Evolutionary conservation across 1,140 invertebrate species (phyloP).

Genomic region (Apolygus lucorum): DNA sequence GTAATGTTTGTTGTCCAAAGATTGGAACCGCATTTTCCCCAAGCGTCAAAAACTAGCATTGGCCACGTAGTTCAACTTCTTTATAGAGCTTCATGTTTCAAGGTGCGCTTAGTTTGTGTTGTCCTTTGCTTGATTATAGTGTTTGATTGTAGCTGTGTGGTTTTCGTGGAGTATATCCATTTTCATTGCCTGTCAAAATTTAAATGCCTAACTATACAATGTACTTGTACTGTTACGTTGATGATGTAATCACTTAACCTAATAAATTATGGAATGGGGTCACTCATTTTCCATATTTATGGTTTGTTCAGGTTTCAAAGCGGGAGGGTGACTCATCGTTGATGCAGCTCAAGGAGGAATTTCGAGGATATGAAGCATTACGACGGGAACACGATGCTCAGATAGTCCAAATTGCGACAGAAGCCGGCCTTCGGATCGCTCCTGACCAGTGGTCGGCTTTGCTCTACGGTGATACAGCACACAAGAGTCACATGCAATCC

Average conservation of each 20-base stretch:
- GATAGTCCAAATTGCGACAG: conserved; percentile 94
- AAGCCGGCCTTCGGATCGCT: conserved; percentile 91
- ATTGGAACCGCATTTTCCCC: conserved; percentile 88
- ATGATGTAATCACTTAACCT: neutral
- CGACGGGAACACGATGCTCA: conserved; percentile 96
- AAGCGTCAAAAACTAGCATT: conserved; percentile 96
- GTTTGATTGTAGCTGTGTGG: neutral
- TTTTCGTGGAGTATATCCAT: no score
- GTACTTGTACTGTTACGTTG: no score
- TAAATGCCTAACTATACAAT: neutral
- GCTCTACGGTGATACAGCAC: conserved; percentile 86
- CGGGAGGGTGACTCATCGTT: conserved; percentile 93
- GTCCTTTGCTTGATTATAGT: no score
- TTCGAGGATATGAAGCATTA: conserved; percentile 85
- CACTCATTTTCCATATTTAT: neutral
- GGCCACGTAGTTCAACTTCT: conserved; percentile 97
- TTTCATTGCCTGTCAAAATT: no score
- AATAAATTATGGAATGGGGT: neutral
- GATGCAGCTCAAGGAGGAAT: conserved; percentile 98
- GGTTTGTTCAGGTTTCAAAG: conserved; percentile 73
- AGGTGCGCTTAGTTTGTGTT: conserved; percentile 55
- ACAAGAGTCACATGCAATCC: conserved; percentile 98
- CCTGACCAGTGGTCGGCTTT: conserved; percentile 98
- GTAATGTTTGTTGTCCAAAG: conserved; percentile 98
- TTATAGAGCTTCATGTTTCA: conserved; percentile 96